Evolutionary conservation across 2,113 vertebrate genomes (phyloP).

Genomic region (Cygnus atratus): DNA sequence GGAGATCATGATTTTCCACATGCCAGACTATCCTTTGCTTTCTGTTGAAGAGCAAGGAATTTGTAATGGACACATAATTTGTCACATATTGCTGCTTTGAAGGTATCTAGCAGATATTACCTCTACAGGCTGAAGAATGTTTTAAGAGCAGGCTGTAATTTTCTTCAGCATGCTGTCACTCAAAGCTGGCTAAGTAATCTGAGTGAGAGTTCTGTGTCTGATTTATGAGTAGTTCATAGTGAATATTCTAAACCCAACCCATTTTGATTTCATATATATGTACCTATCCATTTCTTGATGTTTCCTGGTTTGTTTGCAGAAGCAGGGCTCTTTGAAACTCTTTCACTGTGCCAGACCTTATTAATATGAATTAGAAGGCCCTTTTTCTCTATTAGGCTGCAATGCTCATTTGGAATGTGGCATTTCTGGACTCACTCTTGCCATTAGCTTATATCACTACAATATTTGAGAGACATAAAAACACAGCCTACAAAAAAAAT

Average conservation of each 20-base stretch:
- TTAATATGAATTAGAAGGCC: rapidly evolving
- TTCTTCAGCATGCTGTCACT: neutral
- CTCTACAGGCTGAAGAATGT: neutral
- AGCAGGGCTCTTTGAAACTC: neutral
- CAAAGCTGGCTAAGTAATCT: neutral
- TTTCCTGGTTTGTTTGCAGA: neutral
- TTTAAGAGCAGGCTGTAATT: neutral
- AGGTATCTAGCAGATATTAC: neutral
- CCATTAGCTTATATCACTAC: neutral
- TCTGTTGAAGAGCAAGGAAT: neutral
- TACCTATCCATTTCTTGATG: neutral
- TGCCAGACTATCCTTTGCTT: neutral
- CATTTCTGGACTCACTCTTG: neutral
- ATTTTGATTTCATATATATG: neutral
- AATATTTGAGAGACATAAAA: neutral
- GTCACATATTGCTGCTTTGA: neutral
- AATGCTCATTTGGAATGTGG: neutral
- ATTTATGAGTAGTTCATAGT: neutral
- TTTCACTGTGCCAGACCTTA: neutral
- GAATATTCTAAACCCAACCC: neutral
- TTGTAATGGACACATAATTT: neutral
- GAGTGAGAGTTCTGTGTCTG: neutral
- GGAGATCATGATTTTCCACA: neutral
- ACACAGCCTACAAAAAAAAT: neutral
- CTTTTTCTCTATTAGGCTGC: neutral